phyloP scores from a whole-genome alignment of 30 jellyfish, hydroid and myxozoan species.

The Aurelia sp. region DNA sequence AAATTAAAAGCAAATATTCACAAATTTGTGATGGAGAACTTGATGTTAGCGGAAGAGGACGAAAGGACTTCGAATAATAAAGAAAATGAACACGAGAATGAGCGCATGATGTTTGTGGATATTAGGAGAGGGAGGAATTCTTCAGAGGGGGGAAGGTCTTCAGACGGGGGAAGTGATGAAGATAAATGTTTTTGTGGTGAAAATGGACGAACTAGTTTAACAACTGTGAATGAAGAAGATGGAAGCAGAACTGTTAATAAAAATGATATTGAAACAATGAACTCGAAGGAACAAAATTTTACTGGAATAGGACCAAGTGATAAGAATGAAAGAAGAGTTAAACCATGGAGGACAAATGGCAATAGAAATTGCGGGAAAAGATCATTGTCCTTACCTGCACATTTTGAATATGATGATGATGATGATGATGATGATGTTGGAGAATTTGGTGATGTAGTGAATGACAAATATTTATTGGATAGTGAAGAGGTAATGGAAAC shows the following conservation, averaged over 20 bases:
- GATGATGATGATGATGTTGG: too few species aligned
- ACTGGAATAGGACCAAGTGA: too few species aligned
- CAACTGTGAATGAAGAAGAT: slow-evolving; percentile 27
- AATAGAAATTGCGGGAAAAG: background rate
- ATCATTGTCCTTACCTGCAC: too few species aligned
- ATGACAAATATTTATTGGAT: too few species aligned
- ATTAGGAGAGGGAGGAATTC: background rate
- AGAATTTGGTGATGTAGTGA: too few species aligned
- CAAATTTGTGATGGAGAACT: slow-evolving; percentile 68
- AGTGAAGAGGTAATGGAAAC: too few species aligned
- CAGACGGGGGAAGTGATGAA: slow-evolving; percentile 3
- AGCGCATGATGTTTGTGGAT: too few species aligned
- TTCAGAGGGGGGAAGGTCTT: background rate
- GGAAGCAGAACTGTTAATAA: background rate
- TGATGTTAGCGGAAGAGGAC: background rate
- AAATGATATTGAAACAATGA: too few species aligned
- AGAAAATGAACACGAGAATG: background rate
- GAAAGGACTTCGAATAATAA: background rate
- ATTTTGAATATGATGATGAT: too few species aligned
- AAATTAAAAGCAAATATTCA: slow-evolving; percentile 76
- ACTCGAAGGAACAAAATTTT: too few species aligned
- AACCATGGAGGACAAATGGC: slow-evolving; percentile 20
- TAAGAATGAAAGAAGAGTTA: slow-evolving; percentile 8
- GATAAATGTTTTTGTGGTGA: slow-evolving; percentile 5
- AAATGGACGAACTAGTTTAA: background rate